These are phyloP conservation scores for Chrysaora quinquecirrha DNA, from an alignment of 30 jellyfish, hydroid and myxozoan genomes.

Conservation along the genomic window DNA sequence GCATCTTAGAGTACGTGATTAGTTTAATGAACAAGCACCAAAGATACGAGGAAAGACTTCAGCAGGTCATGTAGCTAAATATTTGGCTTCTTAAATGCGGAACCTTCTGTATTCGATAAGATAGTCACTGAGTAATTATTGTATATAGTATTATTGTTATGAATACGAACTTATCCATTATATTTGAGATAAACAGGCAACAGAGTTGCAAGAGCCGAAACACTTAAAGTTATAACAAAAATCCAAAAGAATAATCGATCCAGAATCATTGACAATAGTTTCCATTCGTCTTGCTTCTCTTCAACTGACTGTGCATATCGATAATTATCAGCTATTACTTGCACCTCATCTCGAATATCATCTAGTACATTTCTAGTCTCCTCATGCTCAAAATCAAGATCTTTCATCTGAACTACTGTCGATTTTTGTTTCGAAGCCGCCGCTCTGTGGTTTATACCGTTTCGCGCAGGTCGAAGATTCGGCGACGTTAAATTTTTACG, in stretches of 20 bases:
- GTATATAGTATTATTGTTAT: too few relatives aligned
- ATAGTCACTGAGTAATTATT: too few relatives aligned
- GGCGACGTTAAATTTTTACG: constrained; percentile 31
- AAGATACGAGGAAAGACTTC: too few relatives aligned
- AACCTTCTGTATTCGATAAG: too few relatives aligned
- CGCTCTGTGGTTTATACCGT: constrained; percentile 40
- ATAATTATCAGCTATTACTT: constrained; percentile 53
- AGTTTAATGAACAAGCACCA: too few relatives aligned
- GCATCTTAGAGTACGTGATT: too few relatives aligned
- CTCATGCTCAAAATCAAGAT: constrained; percentile 20
- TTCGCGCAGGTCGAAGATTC: constrained; percentile 29
- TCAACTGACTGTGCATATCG: constrained; percentile 60
- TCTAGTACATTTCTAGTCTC: constrained; percentile 42
- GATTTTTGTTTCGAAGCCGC: constrained; percentile 1
- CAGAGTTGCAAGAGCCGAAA: constrained; percentile 66
- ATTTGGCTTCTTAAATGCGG: too few relatives aligned
- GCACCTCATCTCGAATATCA: constrained; percentile 69
- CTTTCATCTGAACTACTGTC: constrained; percentile 14
- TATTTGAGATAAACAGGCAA: constrained; percentile 78
- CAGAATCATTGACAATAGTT: constrained; percentile 65
- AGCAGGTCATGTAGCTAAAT: too few relatives aligned
- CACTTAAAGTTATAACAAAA: constrained; percentile 53
- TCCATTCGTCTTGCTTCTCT: constrained; percentile 88
- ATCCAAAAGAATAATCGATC: constrained; percentile 93
- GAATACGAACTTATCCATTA: neutral